These are phyloP conservation scores for Aplocera efformata DNA, from an alignment of 2,888 invertebrate genomes.

Conservation along the genomic window DNA sequence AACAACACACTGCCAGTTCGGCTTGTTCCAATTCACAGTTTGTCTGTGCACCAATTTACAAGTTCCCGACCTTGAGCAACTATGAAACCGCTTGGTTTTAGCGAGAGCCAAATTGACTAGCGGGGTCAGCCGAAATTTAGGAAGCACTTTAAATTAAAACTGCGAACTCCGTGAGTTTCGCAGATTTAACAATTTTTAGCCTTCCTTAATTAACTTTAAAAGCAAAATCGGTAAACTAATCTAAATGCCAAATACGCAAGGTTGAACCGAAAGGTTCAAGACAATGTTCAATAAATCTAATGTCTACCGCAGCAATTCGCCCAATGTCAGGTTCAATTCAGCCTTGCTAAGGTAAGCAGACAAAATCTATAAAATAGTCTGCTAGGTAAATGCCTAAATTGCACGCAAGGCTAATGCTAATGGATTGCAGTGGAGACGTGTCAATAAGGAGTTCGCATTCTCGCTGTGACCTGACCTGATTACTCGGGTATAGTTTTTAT, in stretches of 20 bases:
- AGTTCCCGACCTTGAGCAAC: conserved; percentile 49
- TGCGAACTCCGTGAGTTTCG: conserved; percentile 19
- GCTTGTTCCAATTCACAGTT: conserved; percentile 30
- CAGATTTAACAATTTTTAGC: conserved; percentile 7
- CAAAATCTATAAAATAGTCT: conserved; percentile 43
- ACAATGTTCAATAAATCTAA: too few species aligned
- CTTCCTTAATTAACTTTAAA: too few species aligned
- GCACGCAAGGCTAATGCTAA: conserved; percentile 72
- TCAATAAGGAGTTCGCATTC: conserved; percentile 67
- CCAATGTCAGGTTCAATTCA: too few species aligned
- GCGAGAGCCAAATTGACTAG: conserved; percentile 47
- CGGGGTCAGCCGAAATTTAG: conserved; percentile 42
- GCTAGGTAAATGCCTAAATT: conserved; percentile 53
- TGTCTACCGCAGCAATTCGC: too few species aligned
- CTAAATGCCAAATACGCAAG: too few species aligned
- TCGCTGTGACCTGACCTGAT: conserved; percentile 52
- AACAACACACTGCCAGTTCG: conserved; percentile 43
- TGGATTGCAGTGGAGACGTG: conserved; percentile 56
- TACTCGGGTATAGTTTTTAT: conserved; percentile 29
- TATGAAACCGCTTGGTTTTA: conserved; percentile 44
- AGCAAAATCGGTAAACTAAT: too few species aligned
- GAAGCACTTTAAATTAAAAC: conserved; percentile 26
- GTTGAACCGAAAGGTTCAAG: too few species aligned
- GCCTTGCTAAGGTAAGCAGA: conserved; percentile 7
- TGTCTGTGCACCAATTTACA: conserved; percentile 47